Evolutionary conservation across 1,140 invertebrate species (phyloP), one percentile per base, ranked within the genome.

Genomic region (Drosophila rufa): DNA sequence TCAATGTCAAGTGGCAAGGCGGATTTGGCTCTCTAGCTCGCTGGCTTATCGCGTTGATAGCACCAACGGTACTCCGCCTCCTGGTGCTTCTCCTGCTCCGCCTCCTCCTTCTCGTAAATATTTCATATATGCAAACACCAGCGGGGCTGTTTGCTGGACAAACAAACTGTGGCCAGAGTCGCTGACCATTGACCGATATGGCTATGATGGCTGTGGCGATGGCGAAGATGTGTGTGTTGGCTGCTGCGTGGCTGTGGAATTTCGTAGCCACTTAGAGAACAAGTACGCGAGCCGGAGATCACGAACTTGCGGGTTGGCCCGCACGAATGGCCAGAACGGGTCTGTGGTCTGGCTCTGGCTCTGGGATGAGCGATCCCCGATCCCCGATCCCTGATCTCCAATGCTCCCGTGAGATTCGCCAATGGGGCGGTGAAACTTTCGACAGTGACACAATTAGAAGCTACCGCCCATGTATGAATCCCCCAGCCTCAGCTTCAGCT

Each of bases 171-270:
- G 71, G 76, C 65, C 76, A 89, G 82, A 79, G 76, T 67, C 79
- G 71, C 80, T 90, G 85, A 90, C 84, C 84, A 89, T 89, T 87
- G 80, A 84, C 85, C 80, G 69, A 87, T 83, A 70, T 82, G 82
- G 78, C 76, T 11, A 43, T 48, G 53, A 57, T 47, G 55, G 33
- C 33, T 57, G 53, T 25, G 77, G 43, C 56, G 58, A 79, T 79
- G 75, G 33, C 42, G 45, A 43, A 62, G 43, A 40, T 69, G 70
- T 69, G 70, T 69, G 70, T 77, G 61, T 46, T 73, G 50, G 42
- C 79, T 85, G 42, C 79, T 85, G 82, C 85, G 84, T 87, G 79
- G 78, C 62, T 89, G 45, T 66, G 80, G 85, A 90, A 87, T 87
- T 87, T 84, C 81, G 67, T 81, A 89, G 77, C 67, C 85, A 89